Conservation (phyloP, 1,140 invertebrate species). For the Aphaenogaster ashmeadi region DNA sequence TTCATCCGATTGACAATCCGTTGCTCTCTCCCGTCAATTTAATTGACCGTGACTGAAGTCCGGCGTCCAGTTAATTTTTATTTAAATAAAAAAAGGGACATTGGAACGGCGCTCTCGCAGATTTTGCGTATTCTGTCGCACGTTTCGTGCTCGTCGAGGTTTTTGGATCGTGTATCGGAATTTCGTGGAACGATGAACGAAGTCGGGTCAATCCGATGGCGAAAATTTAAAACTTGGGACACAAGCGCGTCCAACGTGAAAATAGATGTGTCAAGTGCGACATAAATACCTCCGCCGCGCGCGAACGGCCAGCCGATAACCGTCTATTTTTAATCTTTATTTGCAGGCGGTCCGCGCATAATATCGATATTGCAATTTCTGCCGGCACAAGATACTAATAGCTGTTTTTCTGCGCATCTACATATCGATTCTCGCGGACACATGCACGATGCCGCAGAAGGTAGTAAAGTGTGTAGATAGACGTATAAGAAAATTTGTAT, state of each 20-base stretch:
- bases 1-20: constrained; percentile 7
- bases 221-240: constrained; percentile 5
- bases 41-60: neutral
- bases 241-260: neutral
- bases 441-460: neutral
- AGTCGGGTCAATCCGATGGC: neutral
- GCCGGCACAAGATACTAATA: constrained; percentile 29
- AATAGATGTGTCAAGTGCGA: constrained; percentile 43
- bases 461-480: neutral
- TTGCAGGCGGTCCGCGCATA: constrained; percentile 8
- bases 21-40: neutral
- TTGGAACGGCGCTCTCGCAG: neutral
- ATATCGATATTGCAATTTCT: constrained; percentile 45
- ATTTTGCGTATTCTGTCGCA: neutral
- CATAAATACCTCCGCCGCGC: neutral
- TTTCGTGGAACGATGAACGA: neutral
- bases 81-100: neutral
- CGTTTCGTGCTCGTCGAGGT: neutral
- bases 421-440: constrained; percentile 21
- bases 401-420: constrained; percentile 17
- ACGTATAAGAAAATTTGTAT: constrained; percentile 14
- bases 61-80: neutral
- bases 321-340: constrained; percentile 36
- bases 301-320: constrained; percentile 25
- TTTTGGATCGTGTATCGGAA: neutral